phyloP scores from a whole-genome alignment of 2,888 invertebrate species.

The Galerucella calmariensis region DNA sequence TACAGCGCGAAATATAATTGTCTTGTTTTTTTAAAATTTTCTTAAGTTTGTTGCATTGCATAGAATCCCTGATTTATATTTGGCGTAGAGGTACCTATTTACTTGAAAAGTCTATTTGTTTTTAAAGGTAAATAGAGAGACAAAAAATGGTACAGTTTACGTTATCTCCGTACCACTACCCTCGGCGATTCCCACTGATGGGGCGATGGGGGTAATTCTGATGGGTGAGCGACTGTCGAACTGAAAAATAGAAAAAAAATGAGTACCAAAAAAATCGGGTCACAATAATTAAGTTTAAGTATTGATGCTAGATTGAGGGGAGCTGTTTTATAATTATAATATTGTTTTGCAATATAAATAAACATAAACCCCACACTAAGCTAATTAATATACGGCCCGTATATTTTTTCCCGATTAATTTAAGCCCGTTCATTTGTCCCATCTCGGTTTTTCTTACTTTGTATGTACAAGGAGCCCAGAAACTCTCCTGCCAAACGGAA shows the following conservation, averaged over 20 bases:
- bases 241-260: constrained; percentile 71
- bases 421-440: no score
- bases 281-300: not conserved
- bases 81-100: constrained; percentile 57
- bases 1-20: constrained; percentile 54
- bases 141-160: constrained; percentile 45
- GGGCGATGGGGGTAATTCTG: constrained; percentile 97
- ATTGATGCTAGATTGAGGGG: not conserved
- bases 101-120: constrained; percentile 5
- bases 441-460: no score
- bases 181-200: constrained; percentile 95
- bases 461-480: no score
- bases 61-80: constrained; percentile 65
- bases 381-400: no score
- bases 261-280: not conserved
- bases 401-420: no score
- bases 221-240: constrained; percentile 96
- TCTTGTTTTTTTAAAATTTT: constrained; percentile 39
- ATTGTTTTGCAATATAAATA: no score
- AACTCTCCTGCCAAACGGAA: no score
- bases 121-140: constrained; percentile 47
- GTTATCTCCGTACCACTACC: constrained; percentile 60
- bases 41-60: constrained; percentile 54
- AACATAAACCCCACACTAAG: no score
- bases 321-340: not conserved